Conservation (phyloP, 2,888 invertebrate genomes). For the Herminia tarsipennalis region DNA sequence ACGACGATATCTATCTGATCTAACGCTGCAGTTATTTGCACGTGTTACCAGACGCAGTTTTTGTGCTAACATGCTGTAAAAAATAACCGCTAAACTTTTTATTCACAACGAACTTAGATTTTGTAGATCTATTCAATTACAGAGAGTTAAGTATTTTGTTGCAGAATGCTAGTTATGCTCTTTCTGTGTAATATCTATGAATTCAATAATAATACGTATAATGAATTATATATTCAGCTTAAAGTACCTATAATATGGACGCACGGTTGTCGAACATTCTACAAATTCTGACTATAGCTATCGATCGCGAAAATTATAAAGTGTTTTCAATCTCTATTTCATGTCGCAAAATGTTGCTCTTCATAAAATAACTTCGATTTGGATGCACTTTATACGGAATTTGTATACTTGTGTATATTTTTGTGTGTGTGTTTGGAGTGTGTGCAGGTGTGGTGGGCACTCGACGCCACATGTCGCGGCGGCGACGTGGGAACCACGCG, state of each 20-base stretch:
- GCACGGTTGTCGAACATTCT: too few species aligned
- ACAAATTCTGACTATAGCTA: background rate
- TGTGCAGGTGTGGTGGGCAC: slow-evolving; percentile 53
- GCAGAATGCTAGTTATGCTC: too few species aligned
- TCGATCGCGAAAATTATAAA: background rate
- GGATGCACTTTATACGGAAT: too few species aligned
- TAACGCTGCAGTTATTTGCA: slow-evolving; percentile 16
- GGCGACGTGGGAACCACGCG: slow-evolving; percentile 34
- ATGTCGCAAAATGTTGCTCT: background rate
- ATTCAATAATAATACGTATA: too few species aligned
- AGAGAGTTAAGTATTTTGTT: too few species aligned
- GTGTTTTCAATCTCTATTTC: background rate
- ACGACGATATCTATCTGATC: too few species aligned
- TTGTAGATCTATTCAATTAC: too few species aligned
- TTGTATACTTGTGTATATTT: background rate
- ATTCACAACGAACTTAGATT: too few species aligned
- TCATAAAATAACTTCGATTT: too few species aligned
- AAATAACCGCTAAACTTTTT: background rate
- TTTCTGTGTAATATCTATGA: too few species aligned
- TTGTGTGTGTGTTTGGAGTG: slow-evolving; percentile 35
- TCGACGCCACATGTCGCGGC: slow-evolving; percentile 56
- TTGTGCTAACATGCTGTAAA: slow-evolving; percentile 3
- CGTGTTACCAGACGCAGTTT: slow-evolving; percentile 5
- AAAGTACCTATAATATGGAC: too few species aligned
- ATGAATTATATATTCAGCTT: too few species aligned